Base-by-base conservation (phyloP, 2,888 invertebrate species). In the Trichogramma evanescens region DNA sequence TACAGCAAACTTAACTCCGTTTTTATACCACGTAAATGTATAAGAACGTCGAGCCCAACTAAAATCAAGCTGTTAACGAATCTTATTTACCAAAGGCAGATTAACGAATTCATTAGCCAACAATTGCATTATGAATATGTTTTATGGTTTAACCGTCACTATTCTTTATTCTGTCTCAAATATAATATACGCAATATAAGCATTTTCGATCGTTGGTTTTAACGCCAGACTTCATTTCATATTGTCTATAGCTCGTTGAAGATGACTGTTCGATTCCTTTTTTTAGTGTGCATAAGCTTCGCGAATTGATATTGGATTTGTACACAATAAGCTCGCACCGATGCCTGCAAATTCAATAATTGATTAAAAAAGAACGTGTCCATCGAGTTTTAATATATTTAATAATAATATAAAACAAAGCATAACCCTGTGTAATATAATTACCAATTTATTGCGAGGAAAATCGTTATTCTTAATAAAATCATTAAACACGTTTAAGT, bases 381-480 rank as follows among this genome's bases (percentile, higher is more conserved):
- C 56, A 58, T 58, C 58, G 56, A 63, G 49, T 58, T 45, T 56
- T 53, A 53, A 46, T 52, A 45, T 61, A 50, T 61, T 50, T 49
- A 61, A 55, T 56, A 4, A 44, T 5, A 10, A 48, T 48, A 48
- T 48, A 13, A 10, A 63, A 65, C 48, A 48, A 6, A n/a, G 48
- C 26, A n/a, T 46, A 61, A 62, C 66, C 65, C 63, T 59, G 58
- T 70, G 68, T 70, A 71, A 60, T 66, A 69, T 72, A 72, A 54
- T 26, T 69, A 70, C 62, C 63, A 56, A 66, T 70, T 63, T 69
- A 66, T 64, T 67, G 67, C 65, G 63, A 68, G 62, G 65, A 70
- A 65, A 65, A 70, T 68, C 66, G 68, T 71, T 69, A 71, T 69
- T 73, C 71, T 73, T 70, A 74, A 70, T 66, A 62, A 68, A 66